phyloP scores from a whole-genome alignment of 2,113 vertebrate species.

The Pelecanus crispus region DNA sequence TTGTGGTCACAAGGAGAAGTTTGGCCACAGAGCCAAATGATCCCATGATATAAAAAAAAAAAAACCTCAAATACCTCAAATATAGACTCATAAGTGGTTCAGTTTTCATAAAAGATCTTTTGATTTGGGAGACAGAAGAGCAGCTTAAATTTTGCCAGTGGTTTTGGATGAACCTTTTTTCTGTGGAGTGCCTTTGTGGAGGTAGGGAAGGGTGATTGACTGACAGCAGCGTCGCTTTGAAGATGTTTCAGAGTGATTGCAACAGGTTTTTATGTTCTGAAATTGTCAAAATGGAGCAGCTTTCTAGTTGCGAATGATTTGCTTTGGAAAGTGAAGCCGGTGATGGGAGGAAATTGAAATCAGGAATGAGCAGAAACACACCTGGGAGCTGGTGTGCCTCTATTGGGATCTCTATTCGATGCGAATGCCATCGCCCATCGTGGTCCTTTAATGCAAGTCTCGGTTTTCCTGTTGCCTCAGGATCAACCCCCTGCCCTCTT shows the following conservation, averaged over 20 bases:
- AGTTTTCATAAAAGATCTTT: not conserved
- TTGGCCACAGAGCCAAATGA: not conserved
- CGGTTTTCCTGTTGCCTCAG: not conserved
- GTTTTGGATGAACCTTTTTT: not conserved
- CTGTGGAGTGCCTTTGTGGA: not conserved
- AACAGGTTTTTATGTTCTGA: not conserved
- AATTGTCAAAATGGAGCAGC: constrained; percentile 15
- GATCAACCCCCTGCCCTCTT: too few species aligned
- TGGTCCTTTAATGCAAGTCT: accelerated
- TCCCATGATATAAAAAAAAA: not conserved
- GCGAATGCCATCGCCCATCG: accelerated
- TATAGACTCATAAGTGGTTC: not conserved
- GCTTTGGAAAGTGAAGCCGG: not conserved
- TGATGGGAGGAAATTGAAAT: not conserved
- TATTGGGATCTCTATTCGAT: too few species aligned
- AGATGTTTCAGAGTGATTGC: not conserved
- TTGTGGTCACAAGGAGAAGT: not conserved
- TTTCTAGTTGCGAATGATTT: constrained; percentile 8
- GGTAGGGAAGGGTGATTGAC: not conserved
- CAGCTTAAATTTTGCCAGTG: not conserved
- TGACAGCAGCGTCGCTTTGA: not conserved
- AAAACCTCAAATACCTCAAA: not conserved
- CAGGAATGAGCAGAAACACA: not conserved
- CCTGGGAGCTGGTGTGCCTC: not conserved
- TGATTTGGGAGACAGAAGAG: not conserved